These are phyloP conservation scores for Cataglyphis albicans DNA, from an alignment of 2,888 invertebrate species.

Conservation along the genomic window DNA sequence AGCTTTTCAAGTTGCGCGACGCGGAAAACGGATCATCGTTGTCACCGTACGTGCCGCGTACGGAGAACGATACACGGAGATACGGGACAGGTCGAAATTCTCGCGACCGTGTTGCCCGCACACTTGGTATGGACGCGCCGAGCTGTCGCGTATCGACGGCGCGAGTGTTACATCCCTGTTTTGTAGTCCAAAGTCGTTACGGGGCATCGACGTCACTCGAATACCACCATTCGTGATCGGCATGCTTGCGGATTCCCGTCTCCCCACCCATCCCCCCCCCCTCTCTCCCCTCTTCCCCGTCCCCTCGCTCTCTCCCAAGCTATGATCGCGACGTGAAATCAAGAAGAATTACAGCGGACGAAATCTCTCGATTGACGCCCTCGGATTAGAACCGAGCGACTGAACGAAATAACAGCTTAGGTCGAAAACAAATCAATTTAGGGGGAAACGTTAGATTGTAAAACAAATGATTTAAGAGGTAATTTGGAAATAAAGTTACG, in stretches of 20 bases:
- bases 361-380: background rate
- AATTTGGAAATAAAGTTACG: background rate
- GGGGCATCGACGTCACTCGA: constrained; percentile 49
- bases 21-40: constrained; percentile 44
- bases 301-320: background rate
- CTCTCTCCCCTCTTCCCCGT: too few relatives aligned
- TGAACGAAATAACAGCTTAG: background rate
- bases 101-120: constrained; percentile 35
- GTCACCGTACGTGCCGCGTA: constrained; percentile 35
- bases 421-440: background rate
- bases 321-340: constrained; percentile 21
- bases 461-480: background rate
- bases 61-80: constrained; percentile 2
- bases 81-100: constrained; percentile 41
- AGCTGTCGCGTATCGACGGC: constrained; percentile 28
- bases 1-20: constrained; percentile 8
- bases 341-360: constrained; percentile 23
- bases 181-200: constrained; percentile 50
- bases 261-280: too few relatives aligned
- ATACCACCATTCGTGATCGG: constrained; percentile 44
- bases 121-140: constrained; percentile 30
- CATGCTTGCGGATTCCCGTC: constrained; percentile 7
- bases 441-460: background rate
- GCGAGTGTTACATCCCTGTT: constrained; percentile 52
- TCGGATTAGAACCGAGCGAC: background rate